These are phyloP conservation scores for Otus sunia DNA, from an alignment of 2,113 vertebrate genomes.

Conservation along the genomic window DNA sequence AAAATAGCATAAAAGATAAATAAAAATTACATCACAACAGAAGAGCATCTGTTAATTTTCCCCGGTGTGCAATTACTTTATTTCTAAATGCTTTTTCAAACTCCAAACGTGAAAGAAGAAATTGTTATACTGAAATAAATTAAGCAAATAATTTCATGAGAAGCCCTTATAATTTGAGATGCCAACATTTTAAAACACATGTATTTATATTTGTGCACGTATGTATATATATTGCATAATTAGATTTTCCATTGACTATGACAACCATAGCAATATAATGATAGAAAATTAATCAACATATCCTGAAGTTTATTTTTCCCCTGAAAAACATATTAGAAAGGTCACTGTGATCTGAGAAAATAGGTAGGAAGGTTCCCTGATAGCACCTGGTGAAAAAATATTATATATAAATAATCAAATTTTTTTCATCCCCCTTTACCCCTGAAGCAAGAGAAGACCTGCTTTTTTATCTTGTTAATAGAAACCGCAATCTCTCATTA, in stretches of 20 bases:
- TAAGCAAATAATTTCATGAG: constrained; percentile 43
- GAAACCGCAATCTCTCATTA: constrained; percentile 99
- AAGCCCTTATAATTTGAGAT: constrained; percentile 52
- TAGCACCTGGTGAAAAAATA: constrained; percentile 89
- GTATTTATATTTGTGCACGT: constrained; percentile 67
- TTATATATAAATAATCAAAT: constrained; percentile 98
- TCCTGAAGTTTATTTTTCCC: constrained; percentile 72
- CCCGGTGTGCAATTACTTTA: not conserved
- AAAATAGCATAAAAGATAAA: constrained; percentile 39
- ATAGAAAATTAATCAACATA: constrained; percentile 75
- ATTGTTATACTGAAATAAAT: constrained; percentile 53
- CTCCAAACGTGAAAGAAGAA: not conserved
- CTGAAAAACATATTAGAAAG: constrained; percentile 68
- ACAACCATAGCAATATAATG: constrained; percentile 60
- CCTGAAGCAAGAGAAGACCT: constrained; percentile 96
- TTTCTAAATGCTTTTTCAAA: constrained; percentile 41
- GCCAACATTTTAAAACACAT: constrained; percentile 58
- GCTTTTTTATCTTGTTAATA: constrained; percentile 99
- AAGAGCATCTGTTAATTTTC: constrained; percentile 13
- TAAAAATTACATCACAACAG: not conserved
- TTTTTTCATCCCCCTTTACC: constrained; percentile 92
- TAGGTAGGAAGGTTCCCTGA: constrained; percentile 87
- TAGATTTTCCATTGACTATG: constrained; percentile 59
- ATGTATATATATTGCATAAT: constrained; percentile 64
- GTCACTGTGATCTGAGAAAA: constrained; percentile 77